phyloP scores from a whole-genome alignment of 2,113 vertebrate genomes.

The Noturus placidus region DNA sequence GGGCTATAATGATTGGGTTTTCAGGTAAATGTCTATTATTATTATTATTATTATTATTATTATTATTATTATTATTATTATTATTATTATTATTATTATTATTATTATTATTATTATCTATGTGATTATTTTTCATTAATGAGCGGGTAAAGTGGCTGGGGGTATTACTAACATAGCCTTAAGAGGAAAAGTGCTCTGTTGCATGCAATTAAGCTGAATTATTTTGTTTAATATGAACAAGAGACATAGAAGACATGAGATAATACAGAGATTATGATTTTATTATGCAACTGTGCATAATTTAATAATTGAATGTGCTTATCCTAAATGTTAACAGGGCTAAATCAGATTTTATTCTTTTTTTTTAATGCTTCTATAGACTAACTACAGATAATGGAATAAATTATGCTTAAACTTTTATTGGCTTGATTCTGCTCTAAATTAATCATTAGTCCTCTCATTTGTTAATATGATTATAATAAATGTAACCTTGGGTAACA shows the following conservation, averaged over 20 bases:
- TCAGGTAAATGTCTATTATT: background rate
- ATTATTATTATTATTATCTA: background rate
- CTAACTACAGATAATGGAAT: background rate
- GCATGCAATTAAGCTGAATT: background rate
- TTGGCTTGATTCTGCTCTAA: background rate
- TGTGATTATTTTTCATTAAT: background rate
- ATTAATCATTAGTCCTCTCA: background rate
- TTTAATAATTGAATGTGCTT: background rate
- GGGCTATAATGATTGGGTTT: constrained; percentile 49
- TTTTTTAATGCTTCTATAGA: background rate
- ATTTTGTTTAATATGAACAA: background rate
- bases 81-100: background rate
- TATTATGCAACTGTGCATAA: background rate
- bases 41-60: background rate
- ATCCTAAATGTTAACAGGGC: background rate
- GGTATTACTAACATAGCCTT: background rate
- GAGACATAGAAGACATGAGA: background rate
- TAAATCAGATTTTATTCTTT: background rate
- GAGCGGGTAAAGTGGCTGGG: background rate
- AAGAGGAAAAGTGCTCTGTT: background rate
- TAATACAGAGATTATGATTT: background rate
- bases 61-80: background rate
- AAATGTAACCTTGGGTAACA: background rate
- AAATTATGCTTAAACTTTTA: background rate
- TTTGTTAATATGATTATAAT: background rate